These are phyloP conservation scores for Pampusana beccarii DNA, from an alignment of 2,113 vertebrate genomes.

Conservation along the genomic window DNA sequence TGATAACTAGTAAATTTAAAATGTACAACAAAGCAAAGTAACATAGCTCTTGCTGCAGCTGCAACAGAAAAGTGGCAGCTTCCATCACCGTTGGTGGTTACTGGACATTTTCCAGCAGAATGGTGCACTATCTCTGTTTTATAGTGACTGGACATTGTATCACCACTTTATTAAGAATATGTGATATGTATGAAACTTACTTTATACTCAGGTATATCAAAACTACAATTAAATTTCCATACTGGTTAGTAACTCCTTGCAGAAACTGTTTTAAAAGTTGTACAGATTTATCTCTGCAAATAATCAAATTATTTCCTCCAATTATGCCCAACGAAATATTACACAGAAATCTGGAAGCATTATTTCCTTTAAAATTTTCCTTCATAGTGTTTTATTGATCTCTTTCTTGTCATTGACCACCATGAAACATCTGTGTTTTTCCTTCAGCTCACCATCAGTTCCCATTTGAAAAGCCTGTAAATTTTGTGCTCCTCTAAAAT, in stretches of 20 bases:
- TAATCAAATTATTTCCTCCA: constrained; percentile 46
- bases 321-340: constrained; percentile 27
- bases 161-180: neutral
- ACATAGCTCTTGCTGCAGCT: neutral
- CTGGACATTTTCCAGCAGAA: neutral
- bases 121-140: neutral
- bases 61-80: neutral
- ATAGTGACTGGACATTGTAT: neutral
- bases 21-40: neutral
- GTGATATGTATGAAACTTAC: neutral
- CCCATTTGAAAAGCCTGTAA: constrained; percentile 68
- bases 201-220: neutral
- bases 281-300: constrained; percentile 1
- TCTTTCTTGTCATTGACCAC: constrained; percentile 65
- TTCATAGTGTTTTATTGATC: constrained; percentile 56
- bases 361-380: constrained; percentile 62
- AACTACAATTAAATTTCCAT: neutral
- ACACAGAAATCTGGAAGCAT: constrained; percentile 57
- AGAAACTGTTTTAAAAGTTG: neutral
- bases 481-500: constrained; percentile 64
- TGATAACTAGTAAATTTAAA: neutral
- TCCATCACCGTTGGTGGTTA: neutral
- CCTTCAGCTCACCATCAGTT: constrained; percentile 53
- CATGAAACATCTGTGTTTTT: constrained; percentile 67
- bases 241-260: neutral